phyloP scores from a whole-genome alignment of 2,888 invertebrate species.

The Amiota communis region DNA sequence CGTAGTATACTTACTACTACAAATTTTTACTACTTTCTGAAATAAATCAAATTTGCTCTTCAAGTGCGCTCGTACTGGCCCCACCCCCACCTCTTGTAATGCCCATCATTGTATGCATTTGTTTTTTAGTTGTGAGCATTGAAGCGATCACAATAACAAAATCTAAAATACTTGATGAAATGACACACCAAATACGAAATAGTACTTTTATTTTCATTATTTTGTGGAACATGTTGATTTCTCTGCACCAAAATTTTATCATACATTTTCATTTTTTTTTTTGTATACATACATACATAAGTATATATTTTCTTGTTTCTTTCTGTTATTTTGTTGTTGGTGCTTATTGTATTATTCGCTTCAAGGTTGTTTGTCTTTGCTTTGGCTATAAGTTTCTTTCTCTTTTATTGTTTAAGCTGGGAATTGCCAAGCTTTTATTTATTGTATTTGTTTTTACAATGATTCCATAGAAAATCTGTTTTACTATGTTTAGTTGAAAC shows the following conservation, averaged over 20 bases:
- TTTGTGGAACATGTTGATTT: constrained; percentile 35
- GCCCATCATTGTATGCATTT: constrained; percentile 2
- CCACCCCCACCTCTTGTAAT: constrained; percentile 22
- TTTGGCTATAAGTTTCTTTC: constrained; percentile 7
- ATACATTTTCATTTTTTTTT: neutral
- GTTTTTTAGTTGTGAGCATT: neutral
- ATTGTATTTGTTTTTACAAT: too few relatives aligned
- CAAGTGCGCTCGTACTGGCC: constrained; percentile 19
- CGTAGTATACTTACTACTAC: neutral
- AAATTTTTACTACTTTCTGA: too few relatives aligned
- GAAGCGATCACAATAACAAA: too few relatives aligned
- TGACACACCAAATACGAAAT: constrained; percentile 41
- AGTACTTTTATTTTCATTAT: constrained; percentile 42
- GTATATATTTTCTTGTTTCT: constrained; percentile 26
- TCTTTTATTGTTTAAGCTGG: constrained; percentile 27
- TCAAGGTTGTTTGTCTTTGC: constrained; percentile 27
- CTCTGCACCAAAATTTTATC: neutral
- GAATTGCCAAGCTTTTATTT: neutral
- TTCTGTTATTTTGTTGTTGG: constrained; percentile 7
- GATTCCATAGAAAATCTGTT: too few relatives aligned
- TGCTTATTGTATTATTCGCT: constrained; percentile 29
- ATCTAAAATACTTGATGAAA: too few relatives aligned
- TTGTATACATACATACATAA: too few relatives aligned
- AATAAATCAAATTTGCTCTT: constrained; percentile 24
- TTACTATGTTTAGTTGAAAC: too few relatives aligned